Conservation (phyloP, 2,113 vertebrate genomes). For the Hirundichthys speculiger region DNA sequence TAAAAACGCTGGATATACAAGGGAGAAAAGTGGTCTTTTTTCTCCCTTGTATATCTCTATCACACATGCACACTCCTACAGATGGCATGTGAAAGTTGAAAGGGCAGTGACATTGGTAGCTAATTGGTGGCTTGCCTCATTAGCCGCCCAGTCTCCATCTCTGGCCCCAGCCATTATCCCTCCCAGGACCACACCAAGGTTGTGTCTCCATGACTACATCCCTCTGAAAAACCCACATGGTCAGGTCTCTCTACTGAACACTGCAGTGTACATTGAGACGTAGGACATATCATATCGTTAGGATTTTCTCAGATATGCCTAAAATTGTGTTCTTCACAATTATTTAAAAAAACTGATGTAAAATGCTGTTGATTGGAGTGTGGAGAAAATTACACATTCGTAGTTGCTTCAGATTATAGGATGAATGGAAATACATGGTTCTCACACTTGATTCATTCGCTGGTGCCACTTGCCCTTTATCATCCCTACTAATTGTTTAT, state of each 20-base stretch:
- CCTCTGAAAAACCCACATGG: background rate
- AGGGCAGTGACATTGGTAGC: slow-evolving; percentile 60
- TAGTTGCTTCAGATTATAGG: too few relatives aligned
- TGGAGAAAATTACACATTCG: too few relatives aligned
- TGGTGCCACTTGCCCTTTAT: background rate
- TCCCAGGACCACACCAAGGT: slow-evolving; percentile 60
- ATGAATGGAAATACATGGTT: too few relatives aligned
- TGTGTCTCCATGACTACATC: slow-evolving; percentile 33
- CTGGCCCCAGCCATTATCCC: slow-evolving; percentile 62
- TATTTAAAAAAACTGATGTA: too few relatives aligned
- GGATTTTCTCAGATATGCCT: background rate
- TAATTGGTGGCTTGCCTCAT: slow-evolving; percentile 75
- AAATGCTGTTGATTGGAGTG: too few relatives aligned
- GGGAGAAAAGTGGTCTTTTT: too few relatives aligned
- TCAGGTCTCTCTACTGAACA: background rate
- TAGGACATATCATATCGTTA: background rate
- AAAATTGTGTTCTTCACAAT: too few relatives aligned
- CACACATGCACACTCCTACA: slow-evolving; percentile 18
- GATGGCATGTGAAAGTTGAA: slow-evolving; percentile 37
- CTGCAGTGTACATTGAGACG: background rate
- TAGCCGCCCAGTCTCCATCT: slow-evolving; percentile 59
- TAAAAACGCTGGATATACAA: too few relatives aligned
- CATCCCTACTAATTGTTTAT: background rate
- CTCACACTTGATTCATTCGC: background rate
- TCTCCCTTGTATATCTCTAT: background rate